Percentiles rank a stretch among this genome's conserved stretches.
phyloP scores from a whole-genome alignment of 2,113 vertebrate species.

The Casuarius casuarius region DNA sequence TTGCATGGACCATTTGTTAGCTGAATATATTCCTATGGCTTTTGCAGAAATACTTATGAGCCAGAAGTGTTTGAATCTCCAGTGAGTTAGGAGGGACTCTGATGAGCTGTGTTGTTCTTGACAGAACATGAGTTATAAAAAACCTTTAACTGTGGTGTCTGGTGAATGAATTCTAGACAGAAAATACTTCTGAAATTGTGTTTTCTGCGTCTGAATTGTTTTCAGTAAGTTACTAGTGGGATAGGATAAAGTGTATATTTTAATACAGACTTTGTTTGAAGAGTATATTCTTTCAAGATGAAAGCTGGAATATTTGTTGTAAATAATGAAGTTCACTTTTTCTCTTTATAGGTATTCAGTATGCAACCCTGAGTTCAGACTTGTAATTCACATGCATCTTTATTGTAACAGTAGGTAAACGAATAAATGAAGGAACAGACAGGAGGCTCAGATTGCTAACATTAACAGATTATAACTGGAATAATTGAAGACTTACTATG shows the following conservation, averaged over 20 bases:
- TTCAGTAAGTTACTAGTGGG: not conserved
- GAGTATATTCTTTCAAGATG: not conserved
- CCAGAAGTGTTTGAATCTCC: not conserved
- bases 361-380: not conserved
- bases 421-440: not conserved
- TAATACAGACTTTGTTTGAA: not conserved
- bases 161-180: not conserved
- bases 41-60: not conserved
- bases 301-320: not conserved
- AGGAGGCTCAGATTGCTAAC: not conserved
- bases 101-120: not conserved
- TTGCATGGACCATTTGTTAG: not conserved
- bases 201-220: not conserved
- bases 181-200: not conserved
- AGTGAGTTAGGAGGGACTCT: not conserved
- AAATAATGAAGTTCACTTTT: not conserved
- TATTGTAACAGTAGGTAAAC: not conserved
- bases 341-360: not conserved
- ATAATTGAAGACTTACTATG: not conserved
- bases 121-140: not conserved
- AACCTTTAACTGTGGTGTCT: not conserved
- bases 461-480: not conserved
- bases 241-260: not conserved
- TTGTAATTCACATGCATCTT: not conserved
- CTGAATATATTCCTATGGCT: not conserved